A percentile compares a stretch with the other conserved stretches of the same genome.
These are phyloP conservation scores for Philaethria dido DNA, from an alignment of 2,888 invertebrate species.

Conservation along the genomic window DNA sequence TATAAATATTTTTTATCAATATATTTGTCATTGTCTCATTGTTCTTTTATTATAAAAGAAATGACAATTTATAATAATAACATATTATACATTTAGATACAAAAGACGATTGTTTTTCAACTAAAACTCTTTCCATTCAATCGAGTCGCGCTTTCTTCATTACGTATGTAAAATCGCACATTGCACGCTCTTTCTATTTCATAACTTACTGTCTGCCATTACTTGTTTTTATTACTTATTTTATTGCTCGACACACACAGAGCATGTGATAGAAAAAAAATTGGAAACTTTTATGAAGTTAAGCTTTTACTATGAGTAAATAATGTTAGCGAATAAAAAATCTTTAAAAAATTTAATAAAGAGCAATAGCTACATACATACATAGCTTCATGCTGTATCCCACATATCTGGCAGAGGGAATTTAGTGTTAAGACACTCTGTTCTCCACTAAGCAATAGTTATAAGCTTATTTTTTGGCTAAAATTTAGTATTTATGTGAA, in stretches of 20 bases:
- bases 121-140: constrained; percentile 10
- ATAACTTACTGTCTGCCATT: constrained; percentile 28
- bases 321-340: no score
- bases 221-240: constrained; percentile 30
- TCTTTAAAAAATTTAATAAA: no score
- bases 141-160: constrained; percentile 34
- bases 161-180: constrained; percentile 34
- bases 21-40: no score
- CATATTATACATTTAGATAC: not conserved
- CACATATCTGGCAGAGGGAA: no score
- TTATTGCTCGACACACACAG: constrained; percentile 24
- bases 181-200: constrained; percentile 40
- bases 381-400: no score
- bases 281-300: constrained; percentile 1
- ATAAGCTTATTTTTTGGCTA: no score
- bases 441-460: no score
- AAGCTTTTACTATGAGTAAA: not conserved
- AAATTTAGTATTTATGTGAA: no score
- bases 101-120: constrained; percentile 2
- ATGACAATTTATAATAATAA: not conserved
- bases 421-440: no score
- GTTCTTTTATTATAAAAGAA: not conserved
- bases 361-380: no score
- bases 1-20: no score
- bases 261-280: constrained; percentile 9